These are phyloP conservation scores for Falco berigora DNA, from an alignment of 2,797 vertebrate species.

Conservation along the genomic window DNA sequence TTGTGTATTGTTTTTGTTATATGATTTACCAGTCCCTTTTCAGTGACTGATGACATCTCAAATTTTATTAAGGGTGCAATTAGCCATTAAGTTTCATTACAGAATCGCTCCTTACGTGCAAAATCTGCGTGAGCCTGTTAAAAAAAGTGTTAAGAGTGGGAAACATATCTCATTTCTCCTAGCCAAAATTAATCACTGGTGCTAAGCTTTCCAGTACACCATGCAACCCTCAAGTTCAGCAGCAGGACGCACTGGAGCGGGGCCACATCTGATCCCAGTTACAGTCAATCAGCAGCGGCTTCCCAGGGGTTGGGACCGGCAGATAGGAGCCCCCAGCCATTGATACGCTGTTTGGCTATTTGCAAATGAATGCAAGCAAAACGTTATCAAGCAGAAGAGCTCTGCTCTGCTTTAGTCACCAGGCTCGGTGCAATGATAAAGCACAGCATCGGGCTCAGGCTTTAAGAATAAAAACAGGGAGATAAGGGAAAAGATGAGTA, in stretches of 20 bases:
- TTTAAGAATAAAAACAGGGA: not conserved
- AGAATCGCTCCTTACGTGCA: not conserved
- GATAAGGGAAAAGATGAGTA: not conserved
- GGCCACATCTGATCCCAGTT: not conserved
- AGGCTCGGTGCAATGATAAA: not conserved
- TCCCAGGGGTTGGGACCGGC: rapidly evolving
- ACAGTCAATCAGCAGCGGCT: rapidly evolving
- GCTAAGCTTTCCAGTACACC: not conserved
- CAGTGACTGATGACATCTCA: conserved; percentile 1
- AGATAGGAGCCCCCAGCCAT: not conserved
- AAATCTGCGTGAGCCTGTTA: not conserved
- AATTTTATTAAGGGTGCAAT: conserved; percentile 49
- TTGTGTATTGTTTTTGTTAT: not conserved
- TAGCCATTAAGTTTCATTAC: conserved; percentile 54
- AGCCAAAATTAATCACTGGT: not conserved
- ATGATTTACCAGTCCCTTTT: conserved; percentile 7
- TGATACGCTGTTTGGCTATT: rapidly evolving
- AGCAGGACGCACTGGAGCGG: rapidly evolving
- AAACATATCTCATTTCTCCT: not conserved
- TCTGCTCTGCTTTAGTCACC: not conserved
- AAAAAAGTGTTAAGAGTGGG: not conserved
- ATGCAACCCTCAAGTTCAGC: not conserved
- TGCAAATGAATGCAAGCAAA: not conserved
- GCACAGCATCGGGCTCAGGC: not conserved
- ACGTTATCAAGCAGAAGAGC: not conserved